A percentile compares a stretch with the other conserved stretches of the same genome.
Conservation (phyloP, 2,113 vertebrate species). For the Amphiprion ocellaris region DNA sequence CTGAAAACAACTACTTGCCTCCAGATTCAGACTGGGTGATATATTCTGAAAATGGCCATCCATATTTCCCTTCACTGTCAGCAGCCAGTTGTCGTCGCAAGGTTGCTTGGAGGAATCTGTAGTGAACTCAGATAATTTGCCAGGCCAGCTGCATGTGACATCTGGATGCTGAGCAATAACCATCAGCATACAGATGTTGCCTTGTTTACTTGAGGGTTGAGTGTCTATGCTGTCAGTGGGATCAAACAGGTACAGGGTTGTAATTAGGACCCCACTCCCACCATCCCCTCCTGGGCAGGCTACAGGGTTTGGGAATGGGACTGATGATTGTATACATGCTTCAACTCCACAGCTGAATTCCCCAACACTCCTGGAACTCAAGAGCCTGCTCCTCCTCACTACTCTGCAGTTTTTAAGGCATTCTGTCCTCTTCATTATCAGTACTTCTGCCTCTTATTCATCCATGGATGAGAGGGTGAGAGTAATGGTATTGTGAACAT, state of each 20-base stretch:
- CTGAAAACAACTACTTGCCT: background rate
- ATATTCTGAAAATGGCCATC: background rate
- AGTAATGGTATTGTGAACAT: too few species aligned
- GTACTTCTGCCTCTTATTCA: background rate
- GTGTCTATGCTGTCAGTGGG: constrained; percentile 13
- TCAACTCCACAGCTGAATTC: constrained; percentile 24
- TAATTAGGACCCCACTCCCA: constrained; percentile 56
- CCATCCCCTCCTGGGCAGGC: constrained; percentile 29
- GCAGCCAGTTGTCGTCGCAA: constrained; percentile 8
- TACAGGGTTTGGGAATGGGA: background rate
- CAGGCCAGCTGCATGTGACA: constrained; percentile 45
- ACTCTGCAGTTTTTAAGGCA: background rate
- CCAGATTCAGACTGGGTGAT: background rate
- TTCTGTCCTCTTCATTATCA: background rate
- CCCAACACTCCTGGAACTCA: constrained; percentile 1
- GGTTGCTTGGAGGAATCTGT: background rate
- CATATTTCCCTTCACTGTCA: background rate
- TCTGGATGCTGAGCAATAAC: constrained; percentile 61
- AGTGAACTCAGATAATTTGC: constrained; percentile 7
- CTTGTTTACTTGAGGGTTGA: constrained; percentile 34
- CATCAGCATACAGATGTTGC: constrained; percentile 62
- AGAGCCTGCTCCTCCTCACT: background rate
- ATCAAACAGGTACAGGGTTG: constrained; percentile 59
- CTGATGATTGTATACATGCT: constrained; percentile 10
- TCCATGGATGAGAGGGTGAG: background rate